phyloP scores from a whole-genome alignment of 1,140 invertebrate genomes.

The Drosophila willistoni region DNA sequence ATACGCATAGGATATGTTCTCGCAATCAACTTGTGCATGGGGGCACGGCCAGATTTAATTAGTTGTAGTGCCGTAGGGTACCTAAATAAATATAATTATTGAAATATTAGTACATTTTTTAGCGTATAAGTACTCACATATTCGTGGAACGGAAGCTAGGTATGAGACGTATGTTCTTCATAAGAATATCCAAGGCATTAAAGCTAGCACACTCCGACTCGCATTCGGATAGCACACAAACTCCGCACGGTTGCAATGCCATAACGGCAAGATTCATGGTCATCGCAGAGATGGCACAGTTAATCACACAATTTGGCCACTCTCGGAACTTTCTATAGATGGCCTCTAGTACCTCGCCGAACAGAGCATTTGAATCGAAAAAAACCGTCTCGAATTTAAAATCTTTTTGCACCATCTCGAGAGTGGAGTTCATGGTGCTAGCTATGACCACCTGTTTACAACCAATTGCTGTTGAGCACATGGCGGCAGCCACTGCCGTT shows the following conservation, averaged over 20 bases:
- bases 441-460: constrained; percentile 62
- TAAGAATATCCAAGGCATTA: constrained; percentile 69
- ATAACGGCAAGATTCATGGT: constrained; percentile 74
- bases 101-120: too few species aligned
- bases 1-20: constrained; percentile 36
- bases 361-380: constrained; percentile 43
- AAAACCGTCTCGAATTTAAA: constrained; percentile 54
- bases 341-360: constrained; percentile 55
- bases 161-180: constrained; percentile 72
- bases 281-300: constrained; percentile 61
- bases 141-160: constrained; percentile 73
- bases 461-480: constrained; percentile 64
- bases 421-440: constrained; percentile 28
- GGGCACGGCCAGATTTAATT: constrained; percentile 56
- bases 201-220: constrained; percentile 67
- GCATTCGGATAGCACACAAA: constrained; percentile 70
- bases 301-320: constrained; percentile 68
- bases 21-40: constrained; percentile 61
- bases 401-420: constrained; percentile 31
- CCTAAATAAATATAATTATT: constrained; percentile 27
- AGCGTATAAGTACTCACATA: constrained; percentile 45
- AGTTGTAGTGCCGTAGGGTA: constrained; percentile 68
- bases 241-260: constrained; percentile 63
- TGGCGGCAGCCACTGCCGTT: constrained; percentile 57
- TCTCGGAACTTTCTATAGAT: constrained; percentile 50